phyloP scores from a whole-genome alignment of 2,113 vertebrate species.

The Hystrix cristata region DNA sequence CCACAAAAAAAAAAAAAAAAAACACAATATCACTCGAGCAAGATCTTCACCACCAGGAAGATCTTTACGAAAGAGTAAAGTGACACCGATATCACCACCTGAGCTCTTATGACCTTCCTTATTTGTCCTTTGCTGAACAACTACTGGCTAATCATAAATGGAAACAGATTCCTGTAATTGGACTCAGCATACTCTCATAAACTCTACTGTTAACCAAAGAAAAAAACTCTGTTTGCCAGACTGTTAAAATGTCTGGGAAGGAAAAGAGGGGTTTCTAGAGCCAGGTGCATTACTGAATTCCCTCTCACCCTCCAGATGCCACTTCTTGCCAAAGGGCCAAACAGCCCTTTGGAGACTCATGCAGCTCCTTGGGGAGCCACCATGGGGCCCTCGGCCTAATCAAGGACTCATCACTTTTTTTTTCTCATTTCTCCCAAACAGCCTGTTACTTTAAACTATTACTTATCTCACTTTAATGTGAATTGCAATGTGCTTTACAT shows the following conservation, averaged over 20 bases:
- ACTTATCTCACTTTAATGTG: background rate
- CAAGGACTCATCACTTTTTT: no score
- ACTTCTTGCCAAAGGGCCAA: background rate
- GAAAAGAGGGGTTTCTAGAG: background rate
- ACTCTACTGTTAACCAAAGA: background rate
- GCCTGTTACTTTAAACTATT: background rate
- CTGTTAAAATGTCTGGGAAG: background rate
- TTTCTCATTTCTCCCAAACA: background rate
- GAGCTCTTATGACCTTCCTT: background rate
- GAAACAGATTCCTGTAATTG: background rate
- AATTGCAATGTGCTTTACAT: conserved; percentile 17
- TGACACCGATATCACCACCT: background rate
- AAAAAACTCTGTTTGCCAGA: background rate
- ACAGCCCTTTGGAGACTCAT: background rate
- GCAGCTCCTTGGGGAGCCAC: background rate
- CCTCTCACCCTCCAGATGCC: background rate
- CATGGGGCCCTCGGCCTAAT: background rate
- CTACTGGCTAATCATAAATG: background rate
- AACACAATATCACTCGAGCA: background rate
- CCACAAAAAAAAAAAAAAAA: no score
- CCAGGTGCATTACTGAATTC: background rate
- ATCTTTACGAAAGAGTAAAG: background rate
- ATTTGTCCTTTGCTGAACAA: background rate
- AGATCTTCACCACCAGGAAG: background rate
- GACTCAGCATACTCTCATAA: background rate